Base-by-base conservation (phyloP, 35 echinoderm and acorn worm species). In the Heliocidaris erythrogramma region DNA sequence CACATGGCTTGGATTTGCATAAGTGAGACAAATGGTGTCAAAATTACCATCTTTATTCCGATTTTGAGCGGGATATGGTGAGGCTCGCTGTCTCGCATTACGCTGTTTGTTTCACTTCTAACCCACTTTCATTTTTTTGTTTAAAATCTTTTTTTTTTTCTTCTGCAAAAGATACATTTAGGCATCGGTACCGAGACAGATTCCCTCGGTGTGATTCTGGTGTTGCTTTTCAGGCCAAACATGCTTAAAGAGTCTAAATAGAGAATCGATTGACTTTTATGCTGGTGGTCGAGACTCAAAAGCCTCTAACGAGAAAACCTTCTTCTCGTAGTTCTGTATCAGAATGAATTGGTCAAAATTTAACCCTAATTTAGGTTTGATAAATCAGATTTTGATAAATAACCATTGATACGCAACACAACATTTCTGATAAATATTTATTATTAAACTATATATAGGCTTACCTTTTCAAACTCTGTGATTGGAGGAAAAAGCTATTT, bases 21-120 rank as follows among this genome's bases (percentile, higher is more conserved):
- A 89, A 89, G 31, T 89, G 87, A 89, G 87, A 89, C 87, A 35
- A 89, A 89, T 48, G 87, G 87, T 89, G 87, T 48, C 87, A 89
- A 48, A 89, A 89, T 89, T n/a, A 89, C 87, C 30, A 89, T 89
- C 87, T 89, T 89, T 89, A 89, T 89, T 21, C 87, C 31, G 31
- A 11, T 88, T 31, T 31, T 88, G 60, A 17, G 4, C 60, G 60
- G 60, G 60, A 69, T 18, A 69, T 24, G 60, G 60, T 24, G 27
- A 78, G 14, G 27, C 65, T 78, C 27, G 65, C 65, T 18, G 8
- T 78, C 65, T 78, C 17, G 65, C 21, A 78, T 78, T 78, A 78
- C 65, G 27, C 65, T 27, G 61, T 71, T 71, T 78, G 65, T 78
- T 78, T 78, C 65, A 78, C 65, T 78, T 78, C 65, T 78, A 78